Percentiles rank a stretch among this genome's conserved stretches.
Conservation (phyloP, 2,888 invertebrate genomes). For the Diarsia rubi region DNA sequence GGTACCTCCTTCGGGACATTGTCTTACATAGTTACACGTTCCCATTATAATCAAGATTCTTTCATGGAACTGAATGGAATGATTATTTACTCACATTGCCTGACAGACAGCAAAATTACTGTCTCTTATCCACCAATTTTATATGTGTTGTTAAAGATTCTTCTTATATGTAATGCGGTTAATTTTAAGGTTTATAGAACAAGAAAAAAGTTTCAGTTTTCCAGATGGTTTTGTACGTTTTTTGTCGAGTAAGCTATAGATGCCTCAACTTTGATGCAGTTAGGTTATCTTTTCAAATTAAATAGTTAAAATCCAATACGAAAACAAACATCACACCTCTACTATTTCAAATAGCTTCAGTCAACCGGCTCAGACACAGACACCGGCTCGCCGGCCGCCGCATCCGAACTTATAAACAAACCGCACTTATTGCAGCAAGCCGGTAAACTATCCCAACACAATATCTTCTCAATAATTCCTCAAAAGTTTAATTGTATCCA, state of each 20-base stretch:
- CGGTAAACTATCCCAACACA: constrained; percentile 28
- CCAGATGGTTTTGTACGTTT: constrained; percentile 7
- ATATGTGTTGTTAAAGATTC: not conserved
- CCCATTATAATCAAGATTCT: constrained; percentile 46
- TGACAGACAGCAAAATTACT: constrained; percentile 36
- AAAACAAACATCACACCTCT: constrained; percentile 39
- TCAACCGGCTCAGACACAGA: constrained; percentile 42
- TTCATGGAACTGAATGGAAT: constrained; percentile 41
- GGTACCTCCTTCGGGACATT: constrained; percentile 15
- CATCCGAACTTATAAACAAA: constrained; percentile 59
- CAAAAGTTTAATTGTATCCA: constrained; percentile 13
- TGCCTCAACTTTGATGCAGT: not conserved
- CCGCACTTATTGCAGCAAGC: constrained; percentile 35
- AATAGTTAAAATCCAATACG: not conserved
- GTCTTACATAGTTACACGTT: constrained; percentile 24
- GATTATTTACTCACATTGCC: constrained; percentile 11
- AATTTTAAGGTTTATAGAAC: not conserved
- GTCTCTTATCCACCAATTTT: constrained; percentile 18
- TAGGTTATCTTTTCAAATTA: not conserved
- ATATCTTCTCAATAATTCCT: constrained; percentile 26
- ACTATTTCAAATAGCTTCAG: constrained; percentile 43
- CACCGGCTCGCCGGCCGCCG: constrained; percentile 45
- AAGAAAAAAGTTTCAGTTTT: not conserved
- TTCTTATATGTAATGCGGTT: not conserved
- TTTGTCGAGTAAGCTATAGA: not conserved